A percentile compares a stretch with the other conserved stretches of the same genome.
Conservation (phyloP, 2,888 invertebrate species). For the Limnephilus lunatus region DNA sequence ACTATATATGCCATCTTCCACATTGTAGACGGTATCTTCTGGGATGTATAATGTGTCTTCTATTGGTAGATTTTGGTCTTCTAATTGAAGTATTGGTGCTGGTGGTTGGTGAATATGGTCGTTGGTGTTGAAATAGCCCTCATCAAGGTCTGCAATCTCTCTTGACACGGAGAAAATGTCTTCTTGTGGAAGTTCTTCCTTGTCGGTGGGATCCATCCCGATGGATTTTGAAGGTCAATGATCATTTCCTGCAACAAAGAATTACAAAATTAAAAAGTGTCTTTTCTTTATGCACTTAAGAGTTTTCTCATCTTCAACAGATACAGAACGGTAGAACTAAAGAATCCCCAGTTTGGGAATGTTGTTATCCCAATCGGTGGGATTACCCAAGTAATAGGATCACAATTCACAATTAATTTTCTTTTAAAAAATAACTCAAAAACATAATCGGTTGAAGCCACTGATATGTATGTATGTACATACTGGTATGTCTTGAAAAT, state of each 20-base stretch:
- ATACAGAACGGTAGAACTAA: not conserved
- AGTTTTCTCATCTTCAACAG: too few relatives aligned
- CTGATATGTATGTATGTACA: too few relatives aligned
- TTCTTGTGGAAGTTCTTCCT: not conserved
- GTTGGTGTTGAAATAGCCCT: conserved; percentile 13
- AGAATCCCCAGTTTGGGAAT: too few relatives aligned
- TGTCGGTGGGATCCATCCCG: conserved; percentile 14
- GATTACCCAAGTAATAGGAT: too few relatives aligned
- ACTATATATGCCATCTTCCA: not conserved
- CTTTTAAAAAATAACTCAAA: too few relatives aligned
- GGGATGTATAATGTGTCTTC: conserved; percentile 11
- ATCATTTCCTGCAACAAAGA: conserved; percentile 39
- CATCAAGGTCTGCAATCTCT: conserved; percentile 22
- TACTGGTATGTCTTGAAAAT: too few relatives aligned
- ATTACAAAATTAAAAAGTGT: not conserved
- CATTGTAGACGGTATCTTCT: conserved; percentile 9
- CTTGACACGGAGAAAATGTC: conserved; percentile 12
- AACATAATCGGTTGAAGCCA: too few relatives aligned
- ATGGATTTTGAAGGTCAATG: conserved; percentile 3
- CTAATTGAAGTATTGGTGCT: conserved; percentile 14
- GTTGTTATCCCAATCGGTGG: too few relatives aligned
- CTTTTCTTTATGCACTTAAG: not conserved
- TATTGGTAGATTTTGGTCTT: not conserved
- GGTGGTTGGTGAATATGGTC: not conserved
- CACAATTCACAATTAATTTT: too few relatives aligned